A percentile compares a stretch with the other conserved stretches of the same genome.
Conservation (phyloP, 2,797 vertebrate genomes). For the Coregonus suidteri region DNA sequence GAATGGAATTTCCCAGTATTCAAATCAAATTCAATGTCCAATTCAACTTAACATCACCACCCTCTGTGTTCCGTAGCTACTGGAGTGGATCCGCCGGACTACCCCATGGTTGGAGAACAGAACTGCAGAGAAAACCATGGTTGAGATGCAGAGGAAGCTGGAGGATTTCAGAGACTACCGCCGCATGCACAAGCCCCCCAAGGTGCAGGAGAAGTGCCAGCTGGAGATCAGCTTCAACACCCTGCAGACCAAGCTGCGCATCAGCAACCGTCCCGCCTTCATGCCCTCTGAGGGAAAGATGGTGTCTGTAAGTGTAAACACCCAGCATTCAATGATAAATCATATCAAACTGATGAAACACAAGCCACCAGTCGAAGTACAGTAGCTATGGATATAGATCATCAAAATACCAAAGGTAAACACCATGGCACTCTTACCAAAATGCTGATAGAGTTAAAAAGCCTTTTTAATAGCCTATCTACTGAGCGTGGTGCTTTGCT, state of each 20-base stretch:
- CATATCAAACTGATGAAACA: background rate
- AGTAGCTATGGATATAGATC: background rate
- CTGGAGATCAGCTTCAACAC: slow-evolving; percentile 99
- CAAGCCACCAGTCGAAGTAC: background rate
- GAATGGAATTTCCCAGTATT: background rate
- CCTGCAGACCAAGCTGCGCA: slow-evolving; percentile 90
- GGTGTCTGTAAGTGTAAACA: slow-evolving; percentile 89
- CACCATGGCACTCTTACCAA: too few species aligned
- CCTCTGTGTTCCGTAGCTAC: slow-evolving; percentile 74
- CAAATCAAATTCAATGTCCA: too few species aligned
- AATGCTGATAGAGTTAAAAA: background rate
- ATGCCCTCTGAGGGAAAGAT: slow-evolving; percentile 98
- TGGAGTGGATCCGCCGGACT: slow-evolving; percentile 97
- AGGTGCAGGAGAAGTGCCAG: slow-evolving; percentile 96
- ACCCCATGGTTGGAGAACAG: slow-evolving; percentile 98
- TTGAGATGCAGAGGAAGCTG: slow-evolving; percentile 93
- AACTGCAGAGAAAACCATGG: slow-evolving; percentile 91
- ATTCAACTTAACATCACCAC: background rate
- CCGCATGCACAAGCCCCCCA: slow-evolving; percentile 86
- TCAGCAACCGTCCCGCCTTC: slow-evolving; percentile 91
- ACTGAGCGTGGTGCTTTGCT: background rate
- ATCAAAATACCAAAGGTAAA: too few species aligned
- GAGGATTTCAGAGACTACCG: slow-evolving; percentile 97
- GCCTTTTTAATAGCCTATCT: background rate
- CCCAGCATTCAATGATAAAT: background rate